A percentile compares a stretch with the other conserved stretches of the same genome.
Evolutionary conservation across 1,140 invertebrate species (phyloP).

Genomic region (Protaetia brevitarsis): DNA sequence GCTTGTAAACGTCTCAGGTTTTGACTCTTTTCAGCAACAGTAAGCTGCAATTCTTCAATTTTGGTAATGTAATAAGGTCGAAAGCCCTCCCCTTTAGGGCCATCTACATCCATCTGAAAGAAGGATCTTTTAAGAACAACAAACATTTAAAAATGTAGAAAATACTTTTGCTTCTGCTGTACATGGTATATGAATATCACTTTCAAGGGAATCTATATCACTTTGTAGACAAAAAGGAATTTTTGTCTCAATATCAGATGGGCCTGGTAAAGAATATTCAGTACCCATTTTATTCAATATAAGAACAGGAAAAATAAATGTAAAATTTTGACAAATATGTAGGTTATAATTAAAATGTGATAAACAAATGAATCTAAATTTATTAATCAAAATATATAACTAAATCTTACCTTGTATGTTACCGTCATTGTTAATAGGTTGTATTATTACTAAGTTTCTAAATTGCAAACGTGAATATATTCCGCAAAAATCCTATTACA

Average conservation of each 20-base stretch:
- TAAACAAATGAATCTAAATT: background rate
- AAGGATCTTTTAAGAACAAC: background rate
- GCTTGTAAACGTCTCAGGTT: slow-evolving; percentile 96
- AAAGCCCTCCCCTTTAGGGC: slow-evolving; percentile 79
- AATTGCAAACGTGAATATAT: no score
- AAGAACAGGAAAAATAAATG: background rate
- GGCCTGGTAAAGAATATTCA: slow-evolving; percentile 18
- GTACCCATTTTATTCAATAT: background rate
- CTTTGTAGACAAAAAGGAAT: background rate
- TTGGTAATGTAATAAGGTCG: slow-evolving; percentile 94
- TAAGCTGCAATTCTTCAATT: slow-evolving; percentile 93
- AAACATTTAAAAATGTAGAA: background rate
- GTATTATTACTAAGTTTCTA: background rate
- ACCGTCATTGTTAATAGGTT: slow-evolving; percentile 23
- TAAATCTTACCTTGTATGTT: slow-evolving; percentile 20
- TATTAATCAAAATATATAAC: background rate
- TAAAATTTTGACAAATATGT: slow-evolving; percentile 21
- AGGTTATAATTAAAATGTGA: background rate
- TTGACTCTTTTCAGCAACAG: slow-evolving; percentile 96
- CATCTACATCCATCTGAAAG: slow-evolving; percentile 82
- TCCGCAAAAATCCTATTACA: no score
- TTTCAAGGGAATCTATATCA: slow-evolving; percentile 18
- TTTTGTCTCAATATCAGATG: background rate
- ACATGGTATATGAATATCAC: background rate
- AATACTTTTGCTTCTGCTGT: background rate